Evolutionary conservation across 2,797 vertebrate species (phyloP).

Genomic region (Anomalospiza imberbis): DNA sequence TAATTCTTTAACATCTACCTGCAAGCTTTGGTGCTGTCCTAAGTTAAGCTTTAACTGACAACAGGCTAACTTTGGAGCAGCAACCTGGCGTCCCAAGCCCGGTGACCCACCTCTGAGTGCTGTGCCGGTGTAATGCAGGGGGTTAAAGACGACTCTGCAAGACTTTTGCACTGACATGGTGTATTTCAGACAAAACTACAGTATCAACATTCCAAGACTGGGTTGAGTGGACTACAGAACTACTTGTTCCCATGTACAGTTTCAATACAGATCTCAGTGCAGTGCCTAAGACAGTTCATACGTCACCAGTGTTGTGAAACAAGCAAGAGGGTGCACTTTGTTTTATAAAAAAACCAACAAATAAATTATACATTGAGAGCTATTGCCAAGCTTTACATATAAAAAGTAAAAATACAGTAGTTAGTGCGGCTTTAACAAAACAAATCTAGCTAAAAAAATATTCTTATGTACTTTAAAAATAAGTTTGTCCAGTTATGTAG

Average conservation of each 20-base stretch:
- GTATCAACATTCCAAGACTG: constrained; percentile 1
- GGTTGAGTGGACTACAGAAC: constrained; percentile 29
- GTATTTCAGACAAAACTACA: constrained; percentile 40
- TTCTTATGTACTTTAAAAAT: constrained; percentile 37
- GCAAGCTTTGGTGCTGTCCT: neutral
- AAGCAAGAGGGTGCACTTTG: constrained; percentile 49
- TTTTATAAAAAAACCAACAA: constrained; percentile 51
- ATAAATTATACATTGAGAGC: constrained; percentile 75
- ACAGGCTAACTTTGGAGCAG: neutral
- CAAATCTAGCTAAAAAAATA: constrained; percentile 45
- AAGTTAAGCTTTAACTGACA: neutral
- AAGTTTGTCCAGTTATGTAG: constrained; percentile 33
- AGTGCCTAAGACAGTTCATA: constrained; percentile 45
- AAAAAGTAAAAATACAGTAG: constrained; percentile 73
- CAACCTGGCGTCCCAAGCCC: accelerated
- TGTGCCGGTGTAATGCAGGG: accelerated
- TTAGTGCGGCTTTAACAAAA: constrained; percentile 53
- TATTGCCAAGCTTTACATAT: constrained; percentile 70
- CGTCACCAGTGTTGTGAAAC: constrained; percentile 28
- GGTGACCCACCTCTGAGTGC: neutral
- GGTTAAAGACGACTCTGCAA: neutral
- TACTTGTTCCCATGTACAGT: constrained; percentile 55
- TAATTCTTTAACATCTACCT: neutral
- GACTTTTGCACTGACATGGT: neutral
- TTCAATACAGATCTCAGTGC: constrained; percentile 50